Conservation (phyloP, 2,888 invertebrate genomes). For the Brachycybe producta region DNA sequence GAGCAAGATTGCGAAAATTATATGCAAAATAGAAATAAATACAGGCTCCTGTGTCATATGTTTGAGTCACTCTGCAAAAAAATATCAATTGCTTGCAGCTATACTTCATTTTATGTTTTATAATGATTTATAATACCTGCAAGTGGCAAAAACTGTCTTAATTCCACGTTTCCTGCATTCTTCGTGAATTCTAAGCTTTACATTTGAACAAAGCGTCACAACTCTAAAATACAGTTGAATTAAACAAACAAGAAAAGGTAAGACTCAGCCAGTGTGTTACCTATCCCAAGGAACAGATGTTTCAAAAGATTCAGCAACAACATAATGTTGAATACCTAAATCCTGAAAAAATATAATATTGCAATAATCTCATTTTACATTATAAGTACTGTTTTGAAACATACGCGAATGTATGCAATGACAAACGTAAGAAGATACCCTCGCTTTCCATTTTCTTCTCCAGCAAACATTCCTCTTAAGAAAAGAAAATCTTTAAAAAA, state of each 20-base stretch:
- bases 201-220: slow-evolving; percentile 67
- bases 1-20: slow-evolving; percentile 44
- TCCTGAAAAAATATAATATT: slow-evolving; percentile 50
- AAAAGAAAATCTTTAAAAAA: background rate
- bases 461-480: slow-evolving; percentile 65
- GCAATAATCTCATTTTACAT: slow-evolving; percentile 13
- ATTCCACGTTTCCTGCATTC: slow-evolving; percentile 38
- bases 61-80: slow-evolving; percentile 63
- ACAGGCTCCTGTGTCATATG: slow-evolving; percentile 93
- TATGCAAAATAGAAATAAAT: slow-evolving; percentile 90
- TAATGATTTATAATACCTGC: slow-evolving; percentile 12
- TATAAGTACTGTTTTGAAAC: slow-evolving; percentile 25
- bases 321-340: slow-evolving; percentile 68
- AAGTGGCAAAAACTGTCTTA: slow-evolving; percentile 6
- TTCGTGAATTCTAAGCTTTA: slow-evolving; percentile 60
- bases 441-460: slow-evolving; percentile 82
- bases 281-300: slow-evolving; percentile 95
- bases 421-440: slow-evolving; percentile 96
- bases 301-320: slow-evolving; percentile 94
- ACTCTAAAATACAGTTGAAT: slow-evolving; percentile 40
- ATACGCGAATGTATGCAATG: slow-evolving; percentile 90
- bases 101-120: background rate
- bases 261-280: no score
- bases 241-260: slow-evolving; percentile 10
- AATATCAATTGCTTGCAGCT: background rate